Evolutionary conservation across 2,797 vertebrate genomes (phyloP).

Genomic region (Chelon auratus): DNA sequence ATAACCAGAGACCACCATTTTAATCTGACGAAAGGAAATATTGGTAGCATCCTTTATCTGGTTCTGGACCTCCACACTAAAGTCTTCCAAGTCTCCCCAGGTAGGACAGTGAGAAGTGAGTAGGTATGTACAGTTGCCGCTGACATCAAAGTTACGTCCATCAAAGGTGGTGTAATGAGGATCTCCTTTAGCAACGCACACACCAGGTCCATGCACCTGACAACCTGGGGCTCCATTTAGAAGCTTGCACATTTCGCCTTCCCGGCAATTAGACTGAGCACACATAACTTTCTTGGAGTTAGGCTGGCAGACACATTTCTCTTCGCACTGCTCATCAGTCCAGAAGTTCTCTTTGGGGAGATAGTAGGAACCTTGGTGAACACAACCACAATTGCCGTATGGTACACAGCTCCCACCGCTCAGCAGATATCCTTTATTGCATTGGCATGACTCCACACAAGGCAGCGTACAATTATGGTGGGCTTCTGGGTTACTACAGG

Average conservation of each 20-base stretch:
- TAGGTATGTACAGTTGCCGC: constrained; percentile 81
- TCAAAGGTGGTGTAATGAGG: constrained; percentile 81
- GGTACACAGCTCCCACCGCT: constrained; percentile 68
- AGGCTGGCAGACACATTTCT: constrained; percentile 73
- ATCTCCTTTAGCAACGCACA: constrained; percentile 77
- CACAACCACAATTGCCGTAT: constrained; percentile 71
- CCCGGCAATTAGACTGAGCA: constrained; percentile 59
- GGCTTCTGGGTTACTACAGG: constrained; percentile 56
- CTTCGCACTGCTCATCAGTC: constrained; percentile 67
- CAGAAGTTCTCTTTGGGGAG: constrained; percentile 77
- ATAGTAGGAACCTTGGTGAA: constrained; percentile 68
- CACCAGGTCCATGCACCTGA: constrained; percentile 34
- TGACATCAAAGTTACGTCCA: constrained; percentile 73
- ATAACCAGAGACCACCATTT: constrained; percentile 34
- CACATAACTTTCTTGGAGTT: constrained; percentile 67
- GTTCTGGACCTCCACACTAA: constrained; percentile 37
- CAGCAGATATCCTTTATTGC: constrained; percentile 67
- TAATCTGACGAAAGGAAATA: constrained; percentile 23
- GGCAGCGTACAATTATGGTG: constrained; percentile 47
- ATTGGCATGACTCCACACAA: constrained; percentile 79
- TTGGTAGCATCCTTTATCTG: constrained; percentile 3
- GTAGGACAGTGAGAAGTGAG: constrained; percentile 62
- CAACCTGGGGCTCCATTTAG: constrained; percentile 66
- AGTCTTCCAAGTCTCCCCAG: constrained; percentile 32
- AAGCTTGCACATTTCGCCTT: constrained; percentile 62